These are phyloP conservation scores for Spatula versicolor DNA, from an alignment of 2,797 vertebrate genomes.

Conservation along the genomic window DNA sequence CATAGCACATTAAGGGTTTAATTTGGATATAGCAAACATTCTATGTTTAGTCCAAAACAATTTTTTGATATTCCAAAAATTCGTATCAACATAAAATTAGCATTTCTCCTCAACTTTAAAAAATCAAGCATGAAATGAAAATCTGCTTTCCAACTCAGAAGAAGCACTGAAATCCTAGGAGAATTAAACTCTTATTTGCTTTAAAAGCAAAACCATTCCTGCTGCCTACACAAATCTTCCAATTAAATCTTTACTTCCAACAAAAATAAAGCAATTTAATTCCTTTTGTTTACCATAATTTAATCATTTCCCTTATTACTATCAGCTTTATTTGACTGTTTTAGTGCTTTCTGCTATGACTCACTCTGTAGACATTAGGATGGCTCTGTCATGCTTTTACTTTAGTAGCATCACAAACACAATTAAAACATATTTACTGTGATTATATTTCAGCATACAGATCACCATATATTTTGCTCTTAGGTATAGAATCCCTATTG, in stretches of 20 bases:
- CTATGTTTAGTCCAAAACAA: neutral
- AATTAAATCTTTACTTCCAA: slow-evolving; percentile 41
- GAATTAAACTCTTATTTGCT: slow-evolving; percentile 7
- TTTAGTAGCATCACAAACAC: neutral
- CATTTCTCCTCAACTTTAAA: neutral
- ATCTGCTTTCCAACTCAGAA: neutral
- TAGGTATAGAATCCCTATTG: slow-evolving; percentile 46
- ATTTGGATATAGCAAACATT: neutral
- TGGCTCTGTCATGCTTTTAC: neutral
- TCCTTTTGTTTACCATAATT: slow-evolving; percentile 56
- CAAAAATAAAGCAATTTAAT: slow-evolving; percentile 22
- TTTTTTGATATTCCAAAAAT: neutral
- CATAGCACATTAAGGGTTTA: neutral
- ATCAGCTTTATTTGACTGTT: slow-evolving; percentile 41
- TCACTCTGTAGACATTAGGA: slow-evolving; percentile 31
- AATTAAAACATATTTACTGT: slow-evolving; percentile 51
- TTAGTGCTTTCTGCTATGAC: neutral
- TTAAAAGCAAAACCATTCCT: slow-evolving; percentile 32
- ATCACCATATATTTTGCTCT: slow-evolving; percentile 53
- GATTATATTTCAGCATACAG: slow-evolving; percentile 45
- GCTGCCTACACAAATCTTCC: slow-evolving; percentile 37
- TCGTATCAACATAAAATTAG: neutral
- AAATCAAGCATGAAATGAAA: neutral
- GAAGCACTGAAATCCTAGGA: neutral
- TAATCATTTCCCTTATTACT: slow-evolving; percentile 59